Conservation (phyloP, 2,113 vertebrate genomes). For the Herpetotheres cachinnans region DNA sequence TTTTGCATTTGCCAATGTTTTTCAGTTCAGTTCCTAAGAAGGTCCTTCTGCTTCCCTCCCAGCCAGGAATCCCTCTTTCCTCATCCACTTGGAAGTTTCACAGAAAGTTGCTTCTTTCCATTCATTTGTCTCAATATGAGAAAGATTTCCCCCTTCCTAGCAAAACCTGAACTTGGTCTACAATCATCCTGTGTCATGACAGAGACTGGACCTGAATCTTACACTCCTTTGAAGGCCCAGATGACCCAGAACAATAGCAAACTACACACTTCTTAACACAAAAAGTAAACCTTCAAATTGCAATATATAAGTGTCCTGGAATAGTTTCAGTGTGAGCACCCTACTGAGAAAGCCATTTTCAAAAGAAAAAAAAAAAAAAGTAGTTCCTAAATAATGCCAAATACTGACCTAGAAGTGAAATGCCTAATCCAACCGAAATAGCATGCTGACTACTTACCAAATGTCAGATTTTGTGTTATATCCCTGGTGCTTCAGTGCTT, state of each 20-base stretch:
- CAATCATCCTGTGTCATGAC: neutral
- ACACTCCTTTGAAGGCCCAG: neutral
- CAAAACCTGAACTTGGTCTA: neutral
- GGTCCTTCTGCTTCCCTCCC: neutral
- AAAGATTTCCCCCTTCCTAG: neutral
- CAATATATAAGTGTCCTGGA: neutral
- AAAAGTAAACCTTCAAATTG: neutral
- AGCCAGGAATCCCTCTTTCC: neutral
- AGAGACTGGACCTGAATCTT: neutral
- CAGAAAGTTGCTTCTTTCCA: neutral
- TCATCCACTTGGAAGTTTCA: neutral
- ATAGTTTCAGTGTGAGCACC: neutral
- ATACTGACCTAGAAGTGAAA: neutral
- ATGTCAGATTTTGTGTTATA: constrained; percentile 88
- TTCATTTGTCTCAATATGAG: neutral
- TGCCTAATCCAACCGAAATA: neutral
- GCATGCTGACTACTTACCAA: constrained; percentile 74
- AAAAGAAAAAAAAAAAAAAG: neutral
- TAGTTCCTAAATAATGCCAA: neutral
- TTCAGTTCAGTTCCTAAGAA: neutral
- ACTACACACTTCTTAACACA: neutral
- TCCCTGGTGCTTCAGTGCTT: constrained; percentile 83
- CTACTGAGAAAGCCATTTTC: neutral
- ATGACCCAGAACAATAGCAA: neutral
- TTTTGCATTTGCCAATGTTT: neutral